Evolutionary conservation across 1,140 invertebrate genomes (phyloP).

Genomic region (Micrasema longulum): DNA sequence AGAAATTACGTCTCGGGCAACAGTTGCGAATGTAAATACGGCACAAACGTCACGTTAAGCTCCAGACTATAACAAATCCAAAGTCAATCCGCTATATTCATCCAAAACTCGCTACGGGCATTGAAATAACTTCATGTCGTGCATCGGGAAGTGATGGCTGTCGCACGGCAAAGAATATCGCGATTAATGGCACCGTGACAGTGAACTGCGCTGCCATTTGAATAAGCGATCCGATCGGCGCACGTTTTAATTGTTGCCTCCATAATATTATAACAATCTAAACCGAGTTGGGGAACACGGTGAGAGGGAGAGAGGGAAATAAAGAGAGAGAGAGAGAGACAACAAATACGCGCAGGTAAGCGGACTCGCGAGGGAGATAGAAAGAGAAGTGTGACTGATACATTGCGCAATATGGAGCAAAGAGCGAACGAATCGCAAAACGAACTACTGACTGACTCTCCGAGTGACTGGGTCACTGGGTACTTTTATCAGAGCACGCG

Average conservation of each 20-base stretch:
- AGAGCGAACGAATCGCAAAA: not conserved
- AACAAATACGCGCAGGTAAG: not conserved
- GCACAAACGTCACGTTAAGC: too few species aligned
- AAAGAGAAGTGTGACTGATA: not conserved
- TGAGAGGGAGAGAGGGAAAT: not conserved
- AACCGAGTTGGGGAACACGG: not conserved
- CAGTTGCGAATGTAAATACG: too few species aligned
- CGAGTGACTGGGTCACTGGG: conserved; percentile 8
- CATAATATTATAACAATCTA: conserved; percentile 17
- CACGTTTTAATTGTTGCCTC: conserved; percentile 5
- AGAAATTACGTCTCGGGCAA: too few species aligned
- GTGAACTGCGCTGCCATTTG: conserved; percentile 22
- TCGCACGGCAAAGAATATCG: not conserved
- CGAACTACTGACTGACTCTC: not conserved
- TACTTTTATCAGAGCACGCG: conserved; percentile 26
- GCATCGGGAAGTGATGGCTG: conserved; percentile 2
- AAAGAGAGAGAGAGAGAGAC: not conserved
- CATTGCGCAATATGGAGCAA: conserved; percentile 19
- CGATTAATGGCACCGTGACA: conserved; percentile 28
- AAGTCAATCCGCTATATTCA: not conserved
- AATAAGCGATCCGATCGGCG: conserved; percentile 2
- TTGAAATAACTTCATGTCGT: not conserved
- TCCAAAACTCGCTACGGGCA: not conserved
- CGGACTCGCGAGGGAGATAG: not conserved
- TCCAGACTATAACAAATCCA: too few species aligned